Evolutionary conservation across 2,888 invertebrate species (phyloP), one percentile per base, ranked within the genome.

Genomic region (Zelleria hepariella): DNA sequence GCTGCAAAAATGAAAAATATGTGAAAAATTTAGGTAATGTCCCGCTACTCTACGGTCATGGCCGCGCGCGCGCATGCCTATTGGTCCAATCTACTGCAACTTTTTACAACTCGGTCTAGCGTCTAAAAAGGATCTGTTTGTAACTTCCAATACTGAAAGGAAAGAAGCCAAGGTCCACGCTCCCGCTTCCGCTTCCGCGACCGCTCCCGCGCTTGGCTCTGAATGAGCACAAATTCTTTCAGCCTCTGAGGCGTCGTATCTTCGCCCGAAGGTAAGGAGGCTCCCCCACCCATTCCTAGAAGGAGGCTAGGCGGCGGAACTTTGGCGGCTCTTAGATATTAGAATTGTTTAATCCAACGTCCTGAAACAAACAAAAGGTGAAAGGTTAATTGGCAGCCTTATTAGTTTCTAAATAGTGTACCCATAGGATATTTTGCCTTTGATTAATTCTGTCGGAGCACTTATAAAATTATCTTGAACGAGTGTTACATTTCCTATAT

Each of bases 271-370:
- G 47, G 55, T 51, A 20, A 1, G 24, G 4, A 10, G 10, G 24
- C 26, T 18, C 26, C 25, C 5, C 26, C 18, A 10, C 26, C 20
- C 51, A 4, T 48, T 51, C 25, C 48, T 27, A 23, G 42, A 26
- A 32, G 10, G 23, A 48, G 57, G 58, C 25, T 51, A 24, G 20
- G 24, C 27, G 20, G 26, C 48, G 20, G 15, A 26, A 51, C 51
- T 60, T 51, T 10, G 25, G n/a, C 21, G 56, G n/a, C 58, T 60
- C 58, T 60, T 60, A 56, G 58, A 55, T 51, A 58, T 58, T 60
- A 55, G 58, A 56, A 58, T 58, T 60, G 60, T 60, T 60, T 58
- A 60, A 60, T 52, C 57, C 27, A 56, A 58, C 56, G 27, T 24
- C 24, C 51, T 4, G 53, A 42, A 56, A 32, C 42, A 56, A 56